These are phyloP conservation scores for Brachypteracias leptosomus DNA, from an alignment of 2,113 vertebrate genomes.

Conservation along the genomic window DNA sequence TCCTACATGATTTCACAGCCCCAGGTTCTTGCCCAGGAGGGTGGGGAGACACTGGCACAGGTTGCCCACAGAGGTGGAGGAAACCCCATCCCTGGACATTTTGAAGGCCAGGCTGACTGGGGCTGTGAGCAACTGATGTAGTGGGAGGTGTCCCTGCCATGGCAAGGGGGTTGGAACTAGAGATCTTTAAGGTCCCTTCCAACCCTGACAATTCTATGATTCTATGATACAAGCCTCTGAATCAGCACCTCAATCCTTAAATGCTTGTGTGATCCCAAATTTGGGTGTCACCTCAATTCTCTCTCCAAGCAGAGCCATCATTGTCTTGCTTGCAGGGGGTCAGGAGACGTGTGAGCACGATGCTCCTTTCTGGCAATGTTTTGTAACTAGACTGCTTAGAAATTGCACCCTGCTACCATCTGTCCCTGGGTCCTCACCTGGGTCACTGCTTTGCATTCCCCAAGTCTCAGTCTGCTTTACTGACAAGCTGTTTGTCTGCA, in stretches of 20 bases:
- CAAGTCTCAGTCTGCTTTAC: rapidly evolving
- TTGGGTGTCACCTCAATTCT: not conserved
- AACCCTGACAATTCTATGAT: too few species aligned
- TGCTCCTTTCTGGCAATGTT: not conserved
- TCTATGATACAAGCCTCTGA: not conserved
- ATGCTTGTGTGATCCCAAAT: not conserved
- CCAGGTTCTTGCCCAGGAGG: too few species aligned
- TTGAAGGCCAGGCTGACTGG: too few species aligned
- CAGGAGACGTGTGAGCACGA: not conserved
- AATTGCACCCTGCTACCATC: not conserved
- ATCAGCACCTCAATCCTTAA: not conserved
- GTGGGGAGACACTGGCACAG: too few species aligned
- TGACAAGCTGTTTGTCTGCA: not conserved
- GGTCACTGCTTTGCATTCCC: not conserved
- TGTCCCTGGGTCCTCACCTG: not conserved
- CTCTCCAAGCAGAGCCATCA: not conserved
- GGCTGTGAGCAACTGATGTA: too few species aligned
- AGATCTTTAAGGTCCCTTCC: too few species aligned
- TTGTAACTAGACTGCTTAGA: not conserved
- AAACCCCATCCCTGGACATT: too few species aligned
- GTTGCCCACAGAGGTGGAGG: too few species aligned
- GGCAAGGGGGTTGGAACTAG: too few species aligned
- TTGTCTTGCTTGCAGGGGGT: not conserved
- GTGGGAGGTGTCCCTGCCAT: too few species aligned
- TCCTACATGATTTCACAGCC: not conserved